These are phyloP conservation scores for Alosa sapidissima DNA, from an alignment of 2,797 vertebrate species.

Conservation along the genomic window DNA sequence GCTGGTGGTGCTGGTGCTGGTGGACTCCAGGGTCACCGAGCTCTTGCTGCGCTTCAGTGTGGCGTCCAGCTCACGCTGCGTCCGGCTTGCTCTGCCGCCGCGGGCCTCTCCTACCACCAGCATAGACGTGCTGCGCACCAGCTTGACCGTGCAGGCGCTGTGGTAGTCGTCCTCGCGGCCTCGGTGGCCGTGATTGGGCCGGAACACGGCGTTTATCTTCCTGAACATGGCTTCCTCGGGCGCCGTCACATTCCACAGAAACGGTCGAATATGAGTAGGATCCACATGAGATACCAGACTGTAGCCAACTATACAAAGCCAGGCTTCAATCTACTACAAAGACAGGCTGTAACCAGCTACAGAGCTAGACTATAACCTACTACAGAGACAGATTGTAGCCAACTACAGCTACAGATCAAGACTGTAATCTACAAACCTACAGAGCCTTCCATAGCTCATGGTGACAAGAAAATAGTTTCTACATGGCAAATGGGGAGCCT, in stretches of 20 bases:
- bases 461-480: neutral
- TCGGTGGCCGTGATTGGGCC: slow-evolving; percentile 72
- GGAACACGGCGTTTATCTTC: slow-evolving; percentile 89
- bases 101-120: slow-evolving; percentile 78
- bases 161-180: slow-evolving; percentile 68
- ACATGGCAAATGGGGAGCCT: slow-evolving; percentile 24
- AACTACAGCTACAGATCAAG: no score
- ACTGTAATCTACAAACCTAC: no score
- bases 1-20: slow-evolving; percentile 35
- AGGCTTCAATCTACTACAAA: no score
- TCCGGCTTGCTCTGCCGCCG: slow-evolving; percentile 39
- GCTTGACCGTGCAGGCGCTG: slow-evolving; percentile 75
- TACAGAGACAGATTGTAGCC: neutral
- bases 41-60: slow-evolving; percentile 88
- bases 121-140: slow-evolving; percentile 95
- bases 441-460: neutral
- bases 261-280: neutral
- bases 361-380: neutral
- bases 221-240: slow-evolving; percentile 78
- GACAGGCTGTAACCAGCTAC: no score
- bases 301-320: no score
- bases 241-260: neutral
- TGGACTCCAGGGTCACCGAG: slow-evolving; percentile 79
- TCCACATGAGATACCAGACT: neutral
- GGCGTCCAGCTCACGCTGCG: slow-evolving; percentile 70